Percentiles rank a stretch among this genome's conserved stretches.
These are phyloP conservation scores for Betta splendens DNA, from an alignment of 2,797 vertebrate species.

Conservation along the genomic window DNA sequence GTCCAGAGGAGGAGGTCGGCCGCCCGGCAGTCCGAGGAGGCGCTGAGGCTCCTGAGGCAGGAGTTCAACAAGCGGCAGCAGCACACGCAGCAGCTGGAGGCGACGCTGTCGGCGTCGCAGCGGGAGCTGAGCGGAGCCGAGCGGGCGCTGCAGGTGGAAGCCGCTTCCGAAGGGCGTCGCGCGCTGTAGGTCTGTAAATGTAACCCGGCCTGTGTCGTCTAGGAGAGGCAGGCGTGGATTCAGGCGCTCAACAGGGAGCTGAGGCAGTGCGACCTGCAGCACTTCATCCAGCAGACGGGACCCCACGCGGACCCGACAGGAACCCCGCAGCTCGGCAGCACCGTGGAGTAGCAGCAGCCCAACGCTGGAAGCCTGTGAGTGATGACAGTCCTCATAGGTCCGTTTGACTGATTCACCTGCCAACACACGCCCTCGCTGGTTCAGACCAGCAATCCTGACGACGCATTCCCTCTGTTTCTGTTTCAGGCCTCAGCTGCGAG, in stretches of 20 bases:
- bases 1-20: slow-evolving; percentile 54
- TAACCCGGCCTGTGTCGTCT: slow-evolving; percentile 14
- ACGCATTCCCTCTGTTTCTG: background rate
- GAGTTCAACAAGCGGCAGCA: slow-evolving; percentile 84
- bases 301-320: slow-evolving; percentile 49
- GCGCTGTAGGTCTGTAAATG: no score
- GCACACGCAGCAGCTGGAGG: slow-evolving; percentile 80
- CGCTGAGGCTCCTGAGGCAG: slow-evolving; percentile 80
- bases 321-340: slow-evolving; percentile 30
- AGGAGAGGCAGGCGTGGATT: slow-evolving; percentile 83
- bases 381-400: no score
- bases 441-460: no score
- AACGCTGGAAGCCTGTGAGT: no score
- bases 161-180: no score
- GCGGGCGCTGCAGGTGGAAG: slow-evolving; percentile 83
- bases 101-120: slow-evolving; percentile 76
- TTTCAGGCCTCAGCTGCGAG: background rate
- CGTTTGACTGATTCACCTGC: no score
- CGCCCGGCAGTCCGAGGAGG: slow-evolving; percentile 60
- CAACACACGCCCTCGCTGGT: no score
- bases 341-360: slow-evolving; percentile 43
- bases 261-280: slow-evolving; percentile 91
- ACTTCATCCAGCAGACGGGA: slow-evolving; percentile 90
- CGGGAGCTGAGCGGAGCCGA: slow-evolving; percentile 79
- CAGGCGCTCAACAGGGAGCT: slow-evolving; percentile 92